A percentile compares a stretch with the other conserved stretches of the same genome.
phyloP scores from a whole-genome alignment of 2,888 invertebrate genomes.

The Xanthostigma xanthostigma region DNA sequence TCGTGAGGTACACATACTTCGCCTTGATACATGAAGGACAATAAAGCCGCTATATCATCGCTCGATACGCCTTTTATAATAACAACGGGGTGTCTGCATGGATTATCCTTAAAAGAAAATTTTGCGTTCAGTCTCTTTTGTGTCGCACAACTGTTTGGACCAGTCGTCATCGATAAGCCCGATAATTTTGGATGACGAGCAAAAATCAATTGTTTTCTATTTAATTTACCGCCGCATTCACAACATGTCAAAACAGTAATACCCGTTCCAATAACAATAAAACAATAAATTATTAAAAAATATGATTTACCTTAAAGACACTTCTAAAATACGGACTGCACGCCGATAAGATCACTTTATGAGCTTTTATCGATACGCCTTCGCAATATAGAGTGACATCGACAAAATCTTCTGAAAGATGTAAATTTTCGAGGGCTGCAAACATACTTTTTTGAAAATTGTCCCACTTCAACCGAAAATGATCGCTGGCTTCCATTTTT shows the following conservation, averaged over 20 bases:
- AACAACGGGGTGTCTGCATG: constrained; percentile 57
- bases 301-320: constrained; percentile 45
- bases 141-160: not conserved
- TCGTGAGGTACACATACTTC: constrained; percentile 55
- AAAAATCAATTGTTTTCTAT: too few species aligned
- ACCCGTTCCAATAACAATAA: too few species aligned
- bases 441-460: constrained; percentile 57
- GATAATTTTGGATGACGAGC: too few species aligned
- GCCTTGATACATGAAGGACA: constrained; percentile 59
- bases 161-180: not conserved
- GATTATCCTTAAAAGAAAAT: constrained; percentile 42
- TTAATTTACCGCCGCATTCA: too few species aligned
- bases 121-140: not conserved
- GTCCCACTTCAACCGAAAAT: constrained; percentile 62
- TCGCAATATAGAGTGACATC: constrained; percentile 61
- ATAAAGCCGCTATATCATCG: constrained; percentile 47
- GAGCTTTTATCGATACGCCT: constrained; percentile 55
- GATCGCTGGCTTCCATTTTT: constrained; percentile 31
- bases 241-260: too few species aligned
- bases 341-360: constrained; percentile 59
- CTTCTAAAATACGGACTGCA: constrained; percentile 62
- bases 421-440: constrained; percentile 51
- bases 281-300: not conserved
- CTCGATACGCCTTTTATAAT: constrained; percentile 54
- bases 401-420: constrained; percentile 52